These are phyloP conservation scores for Cordilura impudica DNA, from an alignment of 2,888 invertebrate genomes.

Conservation along the genomic window DNA sequence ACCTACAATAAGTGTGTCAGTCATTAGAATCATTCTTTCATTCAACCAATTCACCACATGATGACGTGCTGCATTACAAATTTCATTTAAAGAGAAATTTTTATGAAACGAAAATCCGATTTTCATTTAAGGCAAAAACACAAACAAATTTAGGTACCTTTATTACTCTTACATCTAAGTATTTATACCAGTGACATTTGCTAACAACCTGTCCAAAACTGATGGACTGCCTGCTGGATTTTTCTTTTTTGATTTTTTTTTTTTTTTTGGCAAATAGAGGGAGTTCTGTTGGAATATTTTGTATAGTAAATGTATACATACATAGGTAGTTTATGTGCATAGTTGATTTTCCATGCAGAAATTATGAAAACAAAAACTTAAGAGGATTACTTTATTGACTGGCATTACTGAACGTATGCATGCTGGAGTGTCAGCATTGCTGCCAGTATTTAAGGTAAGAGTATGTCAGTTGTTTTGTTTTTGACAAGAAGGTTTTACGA, in stretches of 20 bases:
- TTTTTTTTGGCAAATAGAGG: too few relatives aligned
- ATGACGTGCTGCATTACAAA: slow-evolving; percentile 31
- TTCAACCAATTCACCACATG: slow-evolving; percentile 41
- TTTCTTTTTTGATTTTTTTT: too few relatives aligned
- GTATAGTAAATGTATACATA: neutral
- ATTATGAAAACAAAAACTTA: slow-evolving; percentile 62
- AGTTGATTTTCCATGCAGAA: slow-evolving; percentile 49
- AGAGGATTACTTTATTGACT: slow-evolving; percentile 63
- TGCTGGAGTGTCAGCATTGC: neutral
- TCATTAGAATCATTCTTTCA: slow-evolving; percentile 34
- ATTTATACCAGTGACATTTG: slow-evolving; percentile 45
- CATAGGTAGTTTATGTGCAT: neutral
- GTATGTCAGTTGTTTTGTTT: slow-evolving; percentile 18
- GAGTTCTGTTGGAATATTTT: neutral
- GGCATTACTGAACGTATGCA: slow-evolving; percentile 41
- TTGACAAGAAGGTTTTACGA: slow-evolving; percentile 31
- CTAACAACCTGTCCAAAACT: slow-evolving; percentile 60
- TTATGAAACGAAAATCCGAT: slow-evolving; percentile 57
- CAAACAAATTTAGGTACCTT: neutral
- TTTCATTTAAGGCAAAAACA: slow-evolving; percentile 40
- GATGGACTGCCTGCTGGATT: slow-evolving; percentile 52
- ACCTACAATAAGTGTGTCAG: slow-evolving; percentile 52
- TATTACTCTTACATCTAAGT: slow-evolving; percentile 1
- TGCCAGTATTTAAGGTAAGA: neutral
- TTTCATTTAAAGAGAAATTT: slow-evolving; percentile 27